Percentiles rank a stretch among this genome's conserved stretches.
Evolutionary conservation across 2,113 vertebrate genomes (phyloP).

Genomic region (Epinephelus cyanopodus): DNA sequence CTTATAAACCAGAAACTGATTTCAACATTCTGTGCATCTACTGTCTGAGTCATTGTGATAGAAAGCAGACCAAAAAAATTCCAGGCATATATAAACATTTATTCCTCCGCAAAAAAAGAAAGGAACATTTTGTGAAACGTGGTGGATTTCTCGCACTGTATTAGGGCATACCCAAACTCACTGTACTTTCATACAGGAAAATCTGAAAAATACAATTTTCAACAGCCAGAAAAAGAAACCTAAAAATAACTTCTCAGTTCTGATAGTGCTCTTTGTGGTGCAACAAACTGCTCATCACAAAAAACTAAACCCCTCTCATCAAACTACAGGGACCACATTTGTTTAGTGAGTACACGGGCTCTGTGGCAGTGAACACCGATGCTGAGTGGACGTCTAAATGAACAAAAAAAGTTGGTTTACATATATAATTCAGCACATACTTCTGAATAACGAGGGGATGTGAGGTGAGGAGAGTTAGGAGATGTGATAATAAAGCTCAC

Average conservation of each 20-base stretch:
- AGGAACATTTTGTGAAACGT: conserved; percentile 69
- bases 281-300: conserved; percentile 29
- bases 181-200: conserved; percentile 33
- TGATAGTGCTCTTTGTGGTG: conserved; percentile 48
- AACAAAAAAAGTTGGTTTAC: neutral
- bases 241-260: conserved; percentile 28
- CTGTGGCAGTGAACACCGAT: conserved; percentile 43
- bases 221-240: conserved; percentile 1
- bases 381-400: conserved; percentile 25
- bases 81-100: conserved; percentile 75
- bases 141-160: conserved; percentile 52
- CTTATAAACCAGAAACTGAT: conserved; percentile 28
- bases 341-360: conserved; percentile 11
- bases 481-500: conserved; percentile 27
- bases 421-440: conserved; percentile 13
- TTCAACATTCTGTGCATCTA: conserved; percentile 16
- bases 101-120: conserved; percentile 69
- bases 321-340: conserved; percentile 21
- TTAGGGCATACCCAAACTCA: conserved; percentile 32
- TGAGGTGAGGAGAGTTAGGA: conserved; percentile 25
- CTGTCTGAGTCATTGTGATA: conserved; percentile 30
- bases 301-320: conserved; percentile 26
- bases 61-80: conserved; percentile 26
- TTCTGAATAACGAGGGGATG: conserved; percentile 11
- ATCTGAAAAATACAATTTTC: conserved; percentile 47